Conservation (phyloP, 2,888 invertebrate genomes). For the Spilosoma lubricipeda region DNA sequence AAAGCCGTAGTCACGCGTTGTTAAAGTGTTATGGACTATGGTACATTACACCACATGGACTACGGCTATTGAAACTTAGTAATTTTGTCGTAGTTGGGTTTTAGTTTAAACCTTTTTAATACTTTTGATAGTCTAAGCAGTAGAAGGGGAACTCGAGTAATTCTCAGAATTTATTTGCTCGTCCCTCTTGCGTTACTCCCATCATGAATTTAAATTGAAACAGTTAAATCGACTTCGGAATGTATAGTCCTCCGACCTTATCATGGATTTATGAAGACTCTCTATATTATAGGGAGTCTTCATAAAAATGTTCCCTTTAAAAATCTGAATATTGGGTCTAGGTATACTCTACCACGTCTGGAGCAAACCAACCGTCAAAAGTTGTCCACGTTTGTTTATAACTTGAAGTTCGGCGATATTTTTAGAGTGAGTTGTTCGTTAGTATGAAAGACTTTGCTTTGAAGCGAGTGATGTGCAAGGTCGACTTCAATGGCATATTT, state of each 20-base stretch:
- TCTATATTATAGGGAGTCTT: too few species aligned
- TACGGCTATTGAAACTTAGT: too few species aligned
- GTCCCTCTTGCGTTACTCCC: background rate
- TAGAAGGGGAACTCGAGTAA: background rate
- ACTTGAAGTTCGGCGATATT: background rate
- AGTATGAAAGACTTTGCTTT: background rate
- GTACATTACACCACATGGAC: too few species aligned
- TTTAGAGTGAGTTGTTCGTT: constrained; percentile 1
- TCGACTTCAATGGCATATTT: background rate
- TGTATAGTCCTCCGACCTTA: background rate
- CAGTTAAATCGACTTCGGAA: background rate
- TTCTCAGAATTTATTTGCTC: background rate
- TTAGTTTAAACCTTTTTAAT: too few species aligned
- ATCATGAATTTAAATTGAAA: constrained; percentile 1
- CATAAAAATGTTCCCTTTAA: too few species aligned
- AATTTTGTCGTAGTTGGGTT: too few species aligned
- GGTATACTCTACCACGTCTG: too few species aligned
- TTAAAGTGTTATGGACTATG: too few species aligned
- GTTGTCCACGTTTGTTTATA: background rate
- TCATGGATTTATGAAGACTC: background rate
- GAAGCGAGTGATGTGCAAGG: constrained; percentile 10
- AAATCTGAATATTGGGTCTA: too few species aligned
- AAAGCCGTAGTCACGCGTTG: too few species aligned
- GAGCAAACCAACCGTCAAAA: background rate
- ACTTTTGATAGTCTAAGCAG: background rate